Base-by-base conservation (phyloP, 1,140 invertebrate genomes). In the Drosophila ercepeae region DNA sequence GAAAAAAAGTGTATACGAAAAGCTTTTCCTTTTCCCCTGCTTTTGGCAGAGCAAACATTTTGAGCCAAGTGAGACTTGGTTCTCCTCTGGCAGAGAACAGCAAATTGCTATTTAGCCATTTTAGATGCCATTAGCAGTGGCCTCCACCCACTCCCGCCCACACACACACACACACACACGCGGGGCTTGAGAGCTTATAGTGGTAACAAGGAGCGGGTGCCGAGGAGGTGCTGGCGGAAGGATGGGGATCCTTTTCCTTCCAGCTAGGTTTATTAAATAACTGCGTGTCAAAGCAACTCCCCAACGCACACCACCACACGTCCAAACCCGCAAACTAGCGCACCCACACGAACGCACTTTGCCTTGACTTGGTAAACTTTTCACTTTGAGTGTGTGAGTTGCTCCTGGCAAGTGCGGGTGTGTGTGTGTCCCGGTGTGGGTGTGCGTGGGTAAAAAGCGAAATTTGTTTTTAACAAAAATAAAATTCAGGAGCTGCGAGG, bases 81-180 rank as follows among this genome's bases (percentile, higher is more conserved):
- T 79, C 69, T 64, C 55, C 50, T 64, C 57, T 23, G 57, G 50
- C 59, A 46, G 45, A 86, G 73, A 77, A 82, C 77, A 82, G 74
- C 73, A 88, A 86, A 86, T 86, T 86, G 83, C 73, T 89, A 86
- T 89, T 86, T 86, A 82, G 82, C 82, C 73, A 75, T 86, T 83
- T 86, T 81, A 86, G 77, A 88, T 88, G 83, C 81, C 81, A 86
- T 86, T 86, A 86, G 74, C 82, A 78, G 29, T 25, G 44, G 42
- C 18, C 49, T 9, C 36, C 13, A 4, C 29, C 7, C 27, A 27
- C 27, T 27, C 49, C 19, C n/a, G 1, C 11, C 3, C 13, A 55
- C 69, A 50, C 52, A 73, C 32, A 63, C 61, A 48, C 14, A 59
- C 27, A 57, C 11, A 57, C 46, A 32, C 18, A 54, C 46, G 45